Base-by-base conservation (phyloP, 2,888 invertebrate species). In the Oeneis ivallda region DNA sequence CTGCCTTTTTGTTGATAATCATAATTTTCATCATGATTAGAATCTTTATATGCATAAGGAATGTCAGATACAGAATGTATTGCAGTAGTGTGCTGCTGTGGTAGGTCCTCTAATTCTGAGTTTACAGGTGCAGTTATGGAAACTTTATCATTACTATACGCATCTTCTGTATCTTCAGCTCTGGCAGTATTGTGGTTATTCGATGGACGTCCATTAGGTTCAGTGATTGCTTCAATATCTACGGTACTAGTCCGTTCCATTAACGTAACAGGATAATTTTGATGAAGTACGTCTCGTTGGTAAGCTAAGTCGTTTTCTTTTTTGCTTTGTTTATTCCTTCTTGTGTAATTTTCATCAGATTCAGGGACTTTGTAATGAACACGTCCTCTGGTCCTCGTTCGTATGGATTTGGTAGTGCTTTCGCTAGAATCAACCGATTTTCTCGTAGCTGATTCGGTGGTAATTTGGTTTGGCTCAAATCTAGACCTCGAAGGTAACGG, bases 201-300 rank as follows among this genome's bases (percentile, higher is more conserved):
- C 0, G 80, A 80, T 4, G 80, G 78, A 32, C 80, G 74, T 47
- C 79, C 69, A 75, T 77, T 85, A 5, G 91, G 86, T 76, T 90
- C 90, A 11, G 92, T 92, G 17, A 90, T 86, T 53, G 90, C 88
- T 78, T 91, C 92, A 71, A 90, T 87, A 58, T 92, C 90, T 47
- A 83, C 81, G 34, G 93, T 93, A 70, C 89, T 92, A 68, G 80
- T 81, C 69, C 90, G 81, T 76, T 92, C 92, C 83, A 88, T 88
- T 32, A 92, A 71, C 7, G 94, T 93, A 0, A 94, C 93, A 1
- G 94, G 94, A 74, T 94, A 94, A 71, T 94, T 94, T 75, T 94
- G 94, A 73, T 94, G 94, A 6, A 94, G 77, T 2, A 94, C 92
- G 76, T 94, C 94, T 69, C 94, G 87, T 80, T 94, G 94, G 71